A percentile compares a stretch with the other conserved stretches of the same genome.
Conservation (phyloP, 2,888 invertebrate species). For the Drosophila anceps region DNA sequence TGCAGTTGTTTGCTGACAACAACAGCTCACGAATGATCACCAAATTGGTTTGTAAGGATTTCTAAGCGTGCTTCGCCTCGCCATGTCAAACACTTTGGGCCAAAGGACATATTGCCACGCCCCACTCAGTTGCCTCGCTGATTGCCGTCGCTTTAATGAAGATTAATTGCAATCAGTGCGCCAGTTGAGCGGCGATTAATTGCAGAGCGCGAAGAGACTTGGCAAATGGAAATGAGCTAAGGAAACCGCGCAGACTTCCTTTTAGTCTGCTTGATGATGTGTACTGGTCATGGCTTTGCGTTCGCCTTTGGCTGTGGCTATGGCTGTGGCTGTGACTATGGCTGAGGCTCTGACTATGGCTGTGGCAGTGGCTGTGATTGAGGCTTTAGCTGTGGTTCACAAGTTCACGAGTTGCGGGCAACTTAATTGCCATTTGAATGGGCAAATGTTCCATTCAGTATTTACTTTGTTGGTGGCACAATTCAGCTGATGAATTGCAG, state of each 20-base stretch:
- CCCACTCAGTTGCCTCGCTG: constrained; percentile 7
- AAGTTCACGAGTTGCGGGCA: constrained; percentile 81
- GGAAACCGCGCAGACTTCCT: constrained; percentile 70
- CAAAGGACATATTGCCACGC: constrained; percentile 61
- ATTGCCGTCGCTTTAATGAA: constrained; percentile 81
- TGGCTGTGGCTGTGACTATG: constrained; percentile 21
- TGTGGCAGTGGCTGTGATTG: constrained; percentile 22
- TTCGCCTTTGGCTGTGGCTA: constrained; percentile 4
- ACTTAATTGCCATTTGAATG: constrained; percentile 81
- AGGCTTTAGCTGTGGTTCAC: constrained; percentile 67
- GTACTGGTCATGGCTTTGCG: constrained; percentile 7
- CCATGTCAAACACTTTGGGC: constrained; percentile 76
- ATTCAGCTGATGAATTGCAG: constrained; percentile 70
- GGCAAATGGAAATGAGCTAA: constrained; percentile 58
- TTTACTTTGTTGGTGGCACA: constrained; percentile 76
- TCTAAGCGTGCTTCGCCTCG: constrained; percentile 62
- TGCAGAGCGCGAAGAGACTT: constrained; percentile 57
- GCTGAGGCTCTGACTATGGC: constrained; percentile 18
- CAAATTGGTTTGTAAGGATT: constrained; percentile 81
- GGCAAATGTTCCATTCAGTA: constrained; percentile 54
- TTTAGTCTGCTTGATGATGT: constrained; percentile 29
- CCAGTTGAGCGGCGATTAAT: constrained; percentile 83
- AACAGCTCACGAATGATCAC: constrained; percentile 76
- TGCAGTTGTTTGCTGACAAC: constrained; percentile 57
- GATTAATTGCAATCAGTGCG: constrained; percentile 85